phyloP scores from a whole-genome alignment of 2,797 vertebrate species.

The Selene dorsalis region DNA sequence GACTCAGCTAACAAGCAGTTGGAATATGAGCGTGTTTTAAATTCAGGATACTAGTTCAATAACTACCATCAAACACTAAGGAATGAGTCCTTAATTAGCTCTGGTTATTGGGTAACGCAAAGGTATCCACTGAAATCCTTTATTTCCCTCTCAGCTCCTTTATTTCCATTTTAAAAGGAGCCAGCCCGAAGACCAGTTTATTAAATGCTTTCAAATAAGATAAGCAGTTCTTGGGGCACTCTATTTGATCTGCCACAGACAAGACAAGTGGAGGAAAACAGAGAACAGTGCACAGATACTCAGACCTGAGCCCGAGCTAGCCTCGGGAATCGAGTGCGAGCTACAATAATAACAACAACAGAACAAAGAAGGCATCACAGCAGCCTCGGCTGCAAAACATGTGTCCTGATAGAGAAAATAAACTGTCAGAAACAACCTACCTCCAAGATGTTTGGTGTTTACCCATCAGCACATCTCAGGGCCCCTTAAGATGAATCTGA shows the following conservation, averaged over 20 bases:
- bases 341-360: conserved; percentile 49
- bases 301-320: conserved; percentile 21
- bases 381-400: conserved; percentile 50
- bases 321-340: conserved; percentile 58
- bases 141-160: conserved; percentile 8
- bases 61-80: neutral
- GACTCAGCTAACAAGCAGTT: conserved; percentile 36
- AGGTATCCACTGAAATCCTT: neutral
- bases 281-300: conserved; percentile 36
- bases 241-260: conserved; percentile 58
- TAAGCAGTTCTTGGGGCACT: conserved; percentile 44
- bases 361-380: conserved; percentile 48
- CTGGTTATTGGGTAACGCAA: neutral
- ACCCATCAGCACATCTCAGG: conserved; percentile 66
- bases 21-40: neutral
- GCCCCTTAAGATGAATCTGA: conserved; percentile 23
- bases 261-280: conserved; percentile 43
- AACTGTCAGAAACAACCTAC: conserved; percentile 73
- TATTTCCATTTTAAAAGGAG: conserved; percentile 42
- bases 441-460: conserved; percentile 56
- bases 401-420: conserved; percentile 60
- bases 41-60: neutral
- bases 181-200: conserved; percentile 32
- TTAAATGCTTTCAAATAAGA: conserved; percentile 50
- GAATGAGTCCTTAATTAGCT: neutral